A percentile compares a stretch with the other conserved stretches of the same genome.
These are phyloP conservation scores for Oryzias dopingdopingensis DNA, from an alignment of 2,797 vertebrate genomes.

Conservation along the genomic window DNA sequence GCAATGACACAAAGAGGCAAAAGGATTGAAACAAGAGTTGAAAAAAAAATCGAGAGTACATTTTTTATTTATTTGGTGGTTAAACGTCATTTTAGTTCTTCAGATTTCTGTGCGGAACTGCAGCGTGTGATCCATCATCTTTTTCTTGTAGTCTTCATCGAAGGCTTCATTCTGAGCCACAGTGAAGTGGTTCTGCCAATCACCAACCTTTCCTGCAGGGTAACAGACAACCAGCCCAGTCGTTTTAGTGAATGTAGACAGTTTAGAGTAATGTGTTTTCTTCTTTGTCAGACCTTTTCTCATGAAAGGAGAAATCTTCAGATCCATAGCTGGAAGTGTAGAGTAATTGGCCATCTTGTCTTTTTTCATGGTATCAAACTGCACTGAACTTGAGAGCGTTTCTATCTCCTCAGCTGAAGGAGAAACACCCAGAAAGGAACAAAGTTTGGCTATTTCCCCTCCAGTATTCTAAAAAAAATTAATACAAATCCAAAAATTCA, in stretches of 20 bases:
- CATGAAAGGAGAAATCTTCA: conserved; percentile 81
- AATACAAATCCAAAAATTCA: neutral
- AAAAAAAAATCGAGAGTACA: too few species aligned
- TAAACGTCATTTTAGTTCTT: neutral
- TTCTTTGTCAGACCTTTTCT: conserved; percentile 79
- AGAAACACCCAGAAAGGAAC: conserved; percentile 53
- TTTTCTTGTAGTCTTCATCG: conserved; percentile 66
- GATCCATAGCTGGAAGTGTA: conserved; percentile 68
- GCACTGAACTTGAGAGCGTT: conserved; percentile 61
- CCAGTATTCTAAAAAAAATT: conserved; percentile 33
- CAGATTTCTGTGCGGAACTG: conserved; percentile 39
- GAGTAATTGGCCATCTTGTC: conserved; percentile 58
- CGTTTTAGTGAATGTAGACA: neutral
- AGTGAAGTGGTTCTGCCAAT: conserved; percentile 74
- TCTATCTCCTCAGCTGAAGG: conserved; percentile 60
- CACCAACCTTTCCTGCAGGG: conserved; percentile 67
- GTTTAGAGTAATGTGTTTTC: neutral
- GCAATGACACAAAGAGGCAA: too few species aligned
- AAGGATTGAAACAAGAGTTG: too few species aligned
- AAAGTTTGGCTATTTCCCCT: conserved; percentile 53
- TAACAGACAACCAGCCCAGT: conserved; percentile 5
- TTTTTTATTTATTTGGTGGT: too few species aligned
- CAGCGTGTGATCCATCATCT: conserved; percentile 57
- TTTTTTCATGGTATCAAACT: conserved; percentile 83
- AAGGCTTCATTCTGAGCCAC: conserved; percentile 66